A percentile compares a stretch with the other conserved stretches of the same genome.
These are phyloP conservation scores for Invenusta paracnida DNA, from an alignment of 2,888 invertebrate genomes.

Conservation along the genomic window DNA sequence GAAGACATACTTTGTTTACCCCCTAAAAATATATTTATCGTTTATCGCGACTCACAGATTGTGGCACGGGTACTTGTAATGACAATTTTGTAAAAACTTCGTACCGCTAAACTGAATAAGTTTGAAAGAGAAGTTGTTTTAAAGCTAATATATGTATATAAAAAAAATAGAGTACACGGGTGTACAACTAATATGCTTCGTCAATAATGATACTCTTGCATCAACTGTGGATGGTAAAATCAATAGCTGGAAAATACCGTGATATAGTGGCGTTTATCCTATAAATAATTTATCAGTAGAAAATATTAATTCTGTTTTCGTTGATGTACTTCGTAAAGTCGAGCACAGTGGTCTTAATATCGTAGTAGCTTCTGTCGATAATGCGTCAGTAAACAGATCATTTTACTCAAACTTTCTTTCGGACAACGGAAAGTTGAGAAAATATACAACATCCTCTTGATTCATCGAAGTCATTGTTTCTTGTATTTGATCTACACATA, in stretches of 20 bases:
- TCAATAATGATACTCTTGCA: too few relatives aligned
- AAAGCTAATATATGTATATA: background rate
- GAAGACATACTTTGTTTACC: background rate
- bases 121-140: background rate
- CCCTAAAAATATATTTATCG: background rate
- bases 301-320: background rate
- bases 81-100: background rate
- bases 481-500: background rate
- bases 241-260: background rate
- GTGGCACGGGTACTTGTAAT: background rate
- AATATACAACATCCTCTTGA: background rate
- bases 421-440: background rate
- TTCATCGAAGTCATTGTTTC: background rate
- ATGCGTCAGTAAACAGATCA: conserved; percentile 23
- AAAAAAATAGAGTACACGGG: conserved; percentile 1
- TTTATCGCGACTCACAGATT: background rate
- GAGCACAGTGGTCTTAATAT: background rate
- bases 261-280: conserved; percentile 16
- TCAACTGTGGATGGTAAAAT: background rate
- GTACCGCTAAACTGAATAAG: background rate
- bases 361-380: conserved; percentile 27
- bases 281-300: background rate
- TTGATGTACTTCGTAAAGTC: background rate
- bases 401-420: conserved; percentile 1
- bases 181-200: background rate